Evolutionary conservation across 2,888 invertebrate genomes (phyloP).

Genomic region (Leucoma salicis): DNA sequence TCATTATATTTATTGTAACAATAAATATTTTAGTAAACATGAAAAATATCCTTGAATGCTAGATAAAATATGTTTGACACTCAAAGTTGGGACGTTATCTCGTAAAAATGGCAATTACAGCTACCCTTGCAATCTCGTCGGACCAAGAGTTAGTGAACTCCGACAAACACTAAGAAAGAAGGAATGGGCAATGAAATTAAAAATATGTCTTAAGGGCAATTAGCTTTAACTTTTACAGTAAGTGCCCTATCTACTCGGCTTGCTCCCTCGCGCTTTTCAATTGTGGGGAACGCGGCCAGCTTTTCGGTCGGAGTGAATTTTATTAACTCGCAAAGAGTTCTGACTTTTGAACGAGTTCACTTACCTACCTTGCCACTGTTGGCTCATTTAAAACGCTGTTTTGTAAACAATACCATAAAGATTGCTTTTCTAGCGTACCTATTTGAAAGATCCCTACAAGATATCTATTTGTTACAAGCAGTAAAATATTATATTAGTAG

Average conservation of each 20-base stretch:
- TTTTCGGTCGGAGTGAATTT: constrained; percentile 72
- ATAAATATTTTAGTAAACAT: constrained; percentile 21
- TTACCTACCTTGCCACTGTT: constrained; percentile 39
- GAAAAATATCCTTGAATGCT: constrained; percentile 42
- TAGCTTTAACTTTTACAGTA: constrained; percentile 82
- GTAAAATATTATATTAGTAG: no score
- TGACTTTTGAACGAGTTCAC: constrained; percentile 65
- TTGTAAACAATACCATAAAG: no score
- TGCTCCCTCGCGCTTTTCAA: constrained; percentile 76
- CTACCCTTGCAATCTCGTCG: constrained; percentile 65
- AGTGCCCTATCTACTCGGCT: constrained; percentile 73
- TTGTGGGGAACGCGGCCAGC: constrained; percentile 73
- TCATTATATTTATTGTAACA: constrained; percentile 17
- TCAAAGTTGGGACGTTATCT: constrained; percentile 78
- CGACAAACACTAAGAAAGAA: constrained; percentile 74
- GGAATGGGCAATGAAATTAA: constrained; percentile 82
- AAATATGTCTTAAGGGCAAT: constrained; percentile 84
- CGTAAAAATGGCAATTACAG: constrained; percentile 77
- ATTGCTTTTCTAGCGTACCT: no score
- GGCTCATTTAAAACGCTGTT: constrained; percentile 23
- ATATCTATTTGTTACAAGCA: no score
- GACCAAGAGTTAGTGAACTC: constrained; percentile 69
- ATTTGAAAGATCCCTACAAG: no score
- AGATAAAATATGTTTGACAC: constrained; percentile 76
- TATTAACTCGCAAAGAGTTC: constrained; percentile 72